These are phyloP conservation scores for Lithophane socia DNA, from an alignment of 2,888 invertebrate species.

Conservation along the genomic window DNA sequence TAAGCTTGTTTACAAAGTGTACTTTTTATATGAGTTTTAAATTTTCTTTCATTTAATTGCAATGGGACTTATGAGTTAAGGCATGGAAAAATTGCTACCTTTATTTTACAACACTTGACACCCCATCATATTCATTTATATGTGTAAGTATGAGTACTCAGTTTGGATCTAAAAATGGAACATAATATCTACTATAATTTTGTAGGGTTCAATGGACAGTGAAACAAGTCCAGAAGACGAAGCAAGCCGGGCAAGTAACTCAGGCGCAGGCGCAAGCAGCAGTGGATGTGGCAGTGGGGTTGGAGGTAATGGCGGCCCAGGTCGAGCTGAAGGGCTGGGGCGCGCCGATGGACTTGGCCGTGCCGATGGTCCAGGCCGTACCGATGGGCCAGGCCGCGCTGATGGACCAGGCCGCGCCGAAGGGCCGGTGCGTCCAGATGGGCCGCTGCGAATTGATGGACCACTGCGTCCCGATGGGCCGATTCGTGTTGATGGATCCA, in stretches of 20 bases:
- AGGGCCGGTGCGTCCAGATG: neutral
- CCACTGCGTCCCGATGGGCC: constrained; percentile 37
- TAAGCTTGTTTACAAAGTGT: too few species aligned
- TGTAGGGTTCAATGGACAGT: constrained; percentile 85
- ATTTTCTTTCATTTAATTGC: too few species aligned
- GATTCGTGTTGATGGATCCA: constrained; percentile 63
- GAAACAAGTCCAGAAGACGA: constrained; percentile 88
- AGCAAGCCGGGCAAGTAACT: constrained; percentile 81
- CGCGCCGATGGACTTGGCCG: constrained; percentile 19
- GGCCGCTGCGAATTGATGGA: constrained; percentile 25
- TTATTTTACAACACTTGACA: too few species aligned
- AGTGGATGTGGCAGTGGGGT: constrained; percentile 74
- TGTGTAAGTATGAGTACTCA: neutral
- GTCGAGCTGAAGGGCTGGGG: constrained; percentile 19
- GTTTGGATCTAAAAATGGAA: too few species aligned
- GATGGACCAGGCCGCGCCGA: constrained; percentile 27
- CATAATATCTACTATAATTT: neutral
- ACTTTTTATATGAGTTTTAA: too few species aligned
- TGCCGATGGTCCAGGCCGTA: neutral
- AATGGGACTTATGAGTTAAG: too few species aligned
- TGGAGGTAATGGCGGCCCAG: constrained; percentile 52
- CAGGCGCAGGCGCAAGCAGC: constrained; percentile 79
- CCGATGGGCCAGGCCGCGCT: neutral
- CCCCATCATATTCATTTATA: neutral
- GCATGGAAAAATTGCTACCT: too few species aligned